Evolutionary conservation across 2,113 vertebrate genomes (phyloP), one percentile per base, ranked within the genome.

Genomic region (Ctenodactylus gundi): DNA sequence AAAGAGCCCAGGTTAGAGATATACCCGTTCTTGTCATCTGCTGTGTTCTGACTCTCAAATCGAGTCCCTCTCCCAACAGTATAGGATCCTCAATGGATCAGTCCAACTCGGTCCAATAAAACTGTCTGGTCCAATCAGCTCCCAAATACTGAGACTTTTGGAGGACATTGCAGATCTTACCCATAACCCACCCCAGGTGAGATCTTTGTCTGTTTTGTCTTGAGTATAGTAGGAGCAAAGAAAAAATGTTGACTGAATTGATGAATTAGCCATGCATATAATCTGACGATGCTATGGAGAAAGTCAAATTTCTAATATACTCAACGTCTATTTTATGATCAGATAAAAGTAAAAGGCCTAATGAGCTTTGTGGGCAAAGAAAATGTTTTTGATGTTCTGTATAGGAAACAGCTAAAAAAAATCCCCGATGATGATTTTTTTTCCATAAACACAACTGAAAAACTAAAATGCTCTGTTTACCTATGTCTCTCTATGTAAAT

Each of bases 361-460:
- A 5, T 88, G 46, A 31, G 34, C 58, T 95, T 85, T 95, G 41
- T 85, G 81, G 65, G 46, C 36, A 90, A 89, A 90, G n/a, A 94
- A 95, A 94, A 81, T 88, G n/a, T 65, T 95, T 96, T 84, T 91
- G 31, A 95, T 76, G 36, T 81, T 60, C 60, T 70, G 18, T 49
- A 88, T 20, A 75, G 57, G 81, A 90, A 94, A 92, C 51, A 65
- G 11, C 68, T 86, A 25, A 85, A 83, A 96, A 82, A 55, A 72
- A 75, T 93, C 31, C 80, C 15, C 10, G 0, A 13, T 75, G 8
- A 4, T 90, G 46, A 7, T 39, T 62, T 92, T 62, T 92, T 96
- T 96, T 96, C 93, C 87, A 84, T 94, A 94, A 95, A 95, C 92
- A 94, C 46, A n/a, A 90, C 44, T 82, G 29, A 81, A 90, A 95